Evolutionary conservation across 2,888 invertebrate genomes (phyloP).

Genomic region (Luffia ferchaultella): DNA sequence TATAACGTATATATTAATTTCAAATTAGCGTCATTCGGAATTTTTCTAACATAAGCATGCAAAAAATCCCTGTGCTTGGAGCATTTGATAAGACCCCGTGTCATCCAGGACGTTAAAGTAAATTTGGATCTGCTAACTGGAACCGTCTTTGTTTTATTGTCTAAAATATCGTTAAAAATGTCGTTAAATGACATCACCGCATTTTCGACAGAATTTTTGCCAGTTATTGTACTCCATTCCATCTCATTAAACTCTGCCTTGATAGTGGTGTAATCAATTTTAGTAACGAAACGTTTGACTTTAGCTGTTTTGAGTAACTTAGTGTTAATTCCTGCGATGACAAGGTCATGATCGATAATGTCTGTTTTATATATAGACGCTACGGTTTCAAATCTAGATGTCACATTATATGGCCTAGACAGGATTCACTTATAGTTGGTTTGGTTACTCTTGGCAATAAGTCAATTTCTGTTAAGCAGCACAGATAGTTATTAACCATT

Average conservation of each 20-base stretch:
- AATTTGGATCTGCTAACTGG: conserved; percentile 6
- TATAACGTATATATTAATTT: conserved; percentile 1
- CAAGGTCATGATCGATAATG: conserved; percentile 11
- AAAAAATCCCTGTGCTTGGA: conserved; percentile 10
- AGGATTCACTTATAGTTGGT: conserved; percentile 9
- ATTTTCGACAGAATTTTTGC: not conserved
- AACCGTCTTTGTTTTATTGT: conserved; percentile 3
- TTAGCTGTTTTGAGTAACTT: not conserved
- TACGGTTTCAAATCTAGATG: not conserved
- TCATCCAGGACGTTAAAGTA: conserved; percentile 12
- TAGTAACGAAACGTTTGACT: not conserved
- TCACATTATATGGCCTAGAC: conserved; percentile 13
- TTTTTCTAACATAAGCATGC: conserved; percentile 3
- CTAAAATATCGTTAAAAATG: not conserved
- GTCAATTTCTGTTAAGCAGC: conserved; percentile 9
- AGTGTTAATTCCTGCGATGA: not conserved
- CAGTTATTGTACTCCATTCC: not conserved
- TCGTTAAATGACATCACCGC: not conserved
- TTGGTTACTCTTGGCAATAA: conserved; percentile 7
- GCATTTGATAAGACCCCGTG: conserved; percentile 10
- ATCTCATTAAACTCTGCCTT: not conserved
- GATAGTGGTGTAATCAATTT: not conserved
- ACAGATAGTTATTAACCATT: conserved; percentile 4
- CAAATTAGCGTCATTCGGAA: conserved; percentile 3
- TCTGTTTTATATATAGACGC: conserved; percentile 7